Evolutionary conservation across 2,888 invertebrate species (phyloP).

Genomic region (Habroteleia sp.): DNA sequence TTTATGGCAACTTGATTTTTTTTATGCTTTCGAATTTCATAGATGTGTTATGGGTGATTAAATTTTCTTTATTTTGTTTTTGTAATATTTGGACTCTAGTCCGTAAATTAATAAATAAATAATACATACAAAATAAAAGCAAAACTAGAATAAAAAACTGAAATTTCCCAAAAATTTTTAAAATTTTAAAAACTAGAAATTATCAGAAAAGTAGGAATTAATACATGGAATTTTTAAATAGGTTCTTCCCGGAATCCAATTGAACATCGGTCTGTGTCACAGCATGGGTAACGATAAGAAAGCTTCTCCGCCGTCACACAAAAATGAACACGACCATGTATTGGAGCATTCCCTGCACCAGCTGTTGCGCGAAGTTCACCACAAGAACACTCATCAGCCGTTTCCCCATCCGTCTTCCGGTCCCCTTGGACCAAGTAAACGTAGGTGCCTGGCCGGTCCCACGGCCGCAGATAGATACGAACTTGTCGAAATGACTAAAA

Average conservation of each 20-base stretch:
- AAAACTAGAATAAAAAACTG: no score
- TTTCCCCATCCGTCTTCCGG: slow-evolving; percentile 98
- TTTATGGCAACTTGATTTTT: no score
- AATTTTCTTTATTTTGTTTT: no score
- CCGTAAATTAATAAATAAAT: no score
- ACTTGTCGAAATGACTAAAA: slow-evolving; percentile 93
- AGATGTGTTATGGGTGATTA: no score
- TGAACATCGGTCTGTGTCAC: slow-evolving; percentile 95
- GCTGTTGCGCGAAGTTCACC: slow-evolving; percentile 94
- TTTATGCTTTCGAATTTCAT: no score
- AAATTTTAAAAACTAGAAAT: no score
- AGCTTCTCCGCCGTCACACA: slow-evolving; percentile 82
- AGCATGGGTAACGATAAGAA: slow-evolving; percentile 86
- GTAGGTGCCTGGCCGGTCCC: slow-evolving; percentile 94
- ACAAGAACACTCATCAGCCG: slow-evolving; percentile 95
- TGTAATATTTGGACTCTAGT: no score
- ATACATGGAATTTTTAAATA: neutral
- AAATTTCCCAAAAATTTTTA: no score
- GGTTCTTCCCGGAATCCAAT: slow-evolving; percentile 95
- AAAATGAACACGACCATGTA: slow-evolving; percentile 96
- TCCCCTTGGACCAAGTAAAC: slow-evolving; percentile 95
- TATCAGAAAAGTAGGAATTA: no score
- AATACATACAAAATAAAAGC: no score
- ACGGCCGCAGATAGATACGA: slow-evolving; percentile 94
- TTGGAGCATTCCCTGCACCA: slow-evolving; percentile 98